Base-by-base conservation (phyloP, 1,140 invertebrate species). In the Drosophila nigromelanica region DNA sequence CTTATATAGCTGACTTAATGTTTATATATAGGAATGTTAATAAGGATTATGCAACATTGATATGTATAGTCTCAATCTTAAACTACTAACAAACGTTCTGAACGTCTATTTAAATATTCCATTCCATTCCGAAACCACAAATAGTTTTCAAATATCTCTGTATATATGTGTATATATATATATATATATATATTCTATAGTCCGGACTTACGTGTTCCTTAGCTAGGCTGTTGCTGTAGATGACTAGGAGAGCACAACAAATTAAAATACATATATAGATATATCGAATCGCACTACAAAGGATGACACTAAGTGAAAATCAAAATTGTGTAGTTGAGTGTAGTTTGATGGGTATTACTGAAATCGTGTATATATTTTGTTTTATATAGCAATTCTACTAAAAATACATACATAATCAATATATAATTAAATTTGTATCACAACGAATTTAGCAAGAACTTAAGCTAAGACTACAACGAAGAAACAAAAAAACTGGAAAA, bases 391-490 rank as follows among this genome's bases (percentile, higher is more conserved):
- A 82, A 79, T 89, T 89, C 82, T 87, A 87, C 82, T 87, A 89
- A 89, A 87, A 82, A 73, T 87, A 87, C 82, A 86, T 82, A 76
- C 76, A 80, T 85, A 85, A 75, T 78, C 52, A 67, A 76, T 79
- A 86, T 79, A 81, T 78, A 81, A 82, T 74, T 82, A 89, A 85
- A 83, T 77, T 89, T 87, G 58, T 87, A 89, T 89, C 83, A 87
- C 83, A 87, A 87, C 76, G 73, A 87, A 87, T 89, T 59, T 90
- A 86, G 83, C 83, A 78, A 72, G 62, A 85, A 90, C 86, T 86
- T 90, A 90, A 47, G 35, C 80, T 89, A 85, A 78, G 59, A 90
- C 78, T 90, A 82, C 78, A 89, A 87, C 62, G 33, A 8, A 8
- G 33, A 69, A 89, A 82, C 42, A 73, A 89, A 80, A 33, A 42